Base-by-base conservation (phyloP, 1,140 invertebrate species). In the Heliconius hewitsoni region DNA sequence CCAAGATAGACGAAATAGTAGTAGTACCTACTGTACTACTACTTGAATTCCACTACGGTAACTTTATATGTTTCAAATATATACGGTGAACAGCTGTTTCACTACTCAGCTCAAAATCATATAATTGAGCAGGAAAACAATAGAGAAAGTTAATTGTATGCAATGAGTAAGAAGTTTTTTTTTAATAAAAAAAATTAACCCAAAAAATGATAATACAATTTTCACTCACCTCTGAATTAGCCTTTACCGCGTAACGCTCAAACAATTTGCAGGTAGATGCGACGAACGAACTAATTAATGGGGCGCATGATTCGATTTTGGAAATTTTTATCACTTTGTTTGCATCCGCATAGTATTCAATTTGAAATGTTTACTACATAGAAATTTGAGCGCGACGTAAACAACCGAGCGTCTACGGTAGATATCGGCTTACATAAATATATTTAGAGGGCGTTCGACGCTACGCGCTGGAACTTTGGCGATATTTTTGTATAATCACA, bases 311-410 rank as follows among this genome's bases (percentile, higher is more conserved):
- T 89, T 87, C 78, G 83, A 89, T 89, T 88, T 87, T 83, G 76
- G 71, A 84, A 84, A 86, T 85, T 86, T 86, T 86, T 86, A 88
- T 85, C 81, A 80, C 79, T 85, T 79, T 88, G 85, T 88, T 89
- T 90, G 83, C 86, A 85, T 78, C 80, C 80, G 76, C 81, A 71
- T 37, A 8, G 71, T 80, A 84, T 82, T 79, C 78, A 70, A 71
- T 76, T 82, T 74, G 79, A 82, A 85, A 82, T 83, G 79, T 83
- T 83, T 82, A 77, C 80, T 73, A 74, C 80, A 76, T 66, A 70
- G 82, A 80, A 81, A 83, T 74, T 73, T 52, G 78, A 76, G n/a
- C 73, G 75, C 76, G 82, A 84, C 80, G 82, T 84, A 84, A 84
- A 84, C 82, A 84, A 77, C 73, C 77, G 78, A 81, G 23, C 78